A percentile compares a stretch with the other conserved stretches of the same genome.
Conservation (phyloP, 2,113 vertebrate species). For the Muntiacus muntjak region DNA sequence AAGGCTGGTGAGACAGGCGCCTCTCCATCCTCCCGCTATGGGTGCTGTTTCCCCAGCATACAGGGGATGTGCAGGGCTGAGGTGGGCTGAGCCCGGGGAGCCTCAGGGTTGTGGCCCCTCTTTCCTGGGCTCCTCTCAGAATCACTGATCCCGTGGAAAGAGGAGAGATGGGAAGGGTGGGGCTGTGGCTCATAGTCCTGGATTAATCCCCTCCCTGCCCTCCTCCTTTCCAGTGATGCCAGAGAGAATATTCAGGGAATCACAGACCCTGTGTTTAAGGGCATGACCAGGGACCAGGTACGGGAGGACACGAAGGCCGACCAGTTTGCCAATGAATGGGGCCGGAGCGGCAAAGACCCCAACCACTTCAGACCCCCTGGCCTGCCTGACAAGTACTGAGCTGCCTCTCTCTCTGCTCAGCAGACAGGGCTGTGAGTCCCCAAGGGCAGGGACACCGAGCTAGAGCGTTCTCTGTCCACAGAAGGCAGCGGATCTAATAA, state of each 20-base stretch:
- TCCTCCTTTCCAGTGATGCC: not conserved
- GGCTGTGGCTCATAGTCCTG: not conserved
- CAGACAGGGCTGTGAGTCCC: not conserved
- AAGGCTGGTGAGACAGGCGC: not conserved
- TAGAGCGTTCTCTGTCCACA: not conserved
- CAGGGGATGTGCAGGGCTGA: not conserved
- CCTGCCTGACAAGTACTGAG: conserved; percentile 33
- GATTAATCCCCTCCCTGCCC: not conserved
- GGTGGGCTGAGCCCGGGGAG: too few species aligned
- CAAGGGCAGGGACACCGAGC: not conserved
- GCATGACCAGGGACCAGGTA: not conserved
- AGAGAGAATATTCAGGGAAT: not conserved
- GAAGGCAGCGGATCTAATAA: not conserved
- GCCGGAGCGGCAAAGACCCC: conserved; percentile 54
- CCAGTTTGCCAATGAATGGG: conserved; percentile 22
- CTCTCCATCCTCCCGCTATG: rapidly evolving
- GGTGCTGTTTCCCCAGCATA: not conserved
- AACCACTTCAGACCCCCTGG: not conserved
- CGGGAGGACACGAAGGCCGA: rapidly evolving
- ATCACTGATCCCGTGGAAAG: not conserved
- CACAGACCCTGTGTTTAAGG: not conserved
- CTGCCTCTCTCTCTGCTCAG: not conserved
- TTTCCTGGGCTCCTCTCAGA: not conserved
- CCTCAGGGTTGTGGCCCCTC: too few species aligned
- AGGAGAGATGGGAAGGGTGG: rapidly evolving